These are phyloP conservation scores for Streptopelia turtur DNA, from an alignment of 2,797 vertebrate species.

Conservation along the genomic window DNA sequence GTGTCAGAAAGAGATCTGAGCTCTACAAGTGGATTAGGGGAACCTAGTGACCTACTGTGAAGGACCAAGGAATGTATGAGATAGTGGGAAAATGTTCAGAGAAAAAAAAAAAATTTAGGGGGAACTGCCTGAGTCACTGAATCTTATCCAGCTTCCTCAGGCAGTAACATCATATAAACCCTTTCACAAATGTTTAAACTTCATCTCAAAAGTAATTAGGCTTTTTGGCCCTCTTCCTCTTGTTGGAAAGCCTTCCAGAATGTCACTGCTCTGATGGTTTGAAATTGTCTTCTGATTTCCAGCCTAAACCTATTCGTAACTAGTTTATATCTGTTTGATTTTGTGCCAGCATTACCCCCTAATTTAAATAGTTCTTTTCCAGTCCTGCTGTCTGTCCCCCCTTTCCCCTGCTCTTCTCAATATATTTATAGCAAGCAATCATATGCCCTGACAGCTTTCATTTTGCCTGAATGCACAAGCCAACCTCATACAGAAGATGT, in stretches of 20 bases:
- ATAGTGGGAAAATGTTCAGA: neutral
- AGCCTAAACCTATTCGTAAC: constrained; percentile 15
- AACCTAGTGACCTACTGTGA: neutral
- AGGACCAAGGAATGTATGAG: neutral
- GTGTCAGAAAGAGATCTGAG: neutral
- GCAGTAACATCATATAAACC: neutral
- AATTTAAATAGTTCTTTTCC: constrained; percentile 20
- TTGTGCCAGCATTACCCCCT: constrained; percentile 3
- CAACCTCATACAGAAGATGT: neutral
- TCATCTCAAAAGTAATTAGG: neutral
- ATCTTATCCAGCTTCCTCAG: neutral
- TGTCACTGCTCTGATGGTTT: neutral
- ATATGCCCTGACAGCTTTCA: constrained; percentile 55
- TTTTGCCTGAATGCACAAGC: constrained; percentile 52
- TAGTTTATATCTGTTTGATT: constrained; percentile 21
- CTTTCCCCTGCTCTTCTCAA: neutral
- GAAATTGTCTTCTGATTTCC: constrained; percentile 4
- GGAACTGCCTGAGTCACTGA: neutral
- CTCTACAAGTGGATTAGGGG: neutral
- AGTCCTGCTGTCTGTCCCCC: neutral
- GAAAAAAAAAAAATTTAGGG: neutral
- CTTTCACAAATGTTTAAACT: neutral
- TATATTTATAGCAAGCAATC: constrained; percentile 60
- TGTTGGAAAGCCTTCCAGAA: neutral
- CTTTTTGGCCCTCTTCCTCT: neutral